Percentiles rank a stretch among this genome's conserved stretches.
Evolutionary conservation across 2,888 invertebrate species (phyloP).

Genomic region (Eupithecia centaureata): DNA sequence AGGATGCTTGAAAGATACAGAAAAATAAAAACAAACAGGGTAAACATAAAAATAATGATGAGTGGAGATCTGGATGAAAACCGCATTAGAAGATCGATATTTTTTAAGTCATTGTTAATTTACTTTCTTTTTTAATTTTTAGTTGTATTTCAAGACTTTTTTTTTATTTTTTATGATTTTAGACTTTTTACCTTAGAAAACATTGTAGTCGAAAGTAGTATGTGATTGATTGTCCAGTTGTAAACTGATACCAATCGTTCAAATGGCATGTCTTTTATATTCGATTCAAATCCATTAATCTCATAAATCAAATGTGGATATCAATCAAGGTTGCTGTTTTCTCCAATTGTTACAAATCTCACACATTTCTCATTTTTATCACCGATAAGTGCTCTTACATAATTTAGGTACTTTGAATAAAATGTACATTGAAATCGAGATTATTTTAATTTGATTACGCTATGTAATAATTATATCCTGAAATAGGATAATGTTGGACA

Average conservation of each 20-base stretch:
- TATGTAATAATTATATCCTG: too few relatives aligned
- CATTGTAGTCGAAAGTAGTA: slow-evolving; percentile 40
- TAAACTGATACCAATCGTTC: slow-evolving; percentile 46
- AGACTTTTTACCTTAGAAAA: slow-evolving; percentile 43
- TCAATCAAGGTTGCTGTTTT: slow-evolving; percentile 46
- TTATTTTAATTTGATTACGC: too few relatives aligned
- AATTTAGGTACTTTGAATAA: background rate
- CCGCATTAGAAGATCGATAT: too few relatives aligned
- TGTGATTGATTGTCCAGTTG: slow-evolving; percentile 30
- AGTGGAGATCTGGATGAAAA: too few relatives aligned
- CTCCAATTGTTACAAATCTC: slow-evolving; percentile 29
- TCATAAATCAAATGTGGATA: slow-evolving; percentile 23
- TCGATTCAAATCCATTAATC: slow-evolving; percentile 32
- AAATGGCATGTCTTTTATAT: slow-evolving; percentile 48
- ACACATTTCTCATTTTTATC: background rate
- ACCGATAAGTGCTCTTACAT: background rate
- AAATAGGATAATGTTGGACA: too few relatives aligned
- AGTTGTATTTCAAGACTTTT: background rate
- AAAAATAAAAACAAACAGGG: too few relatives aligned
- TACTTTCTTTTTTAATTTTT: too few relatives aligned
- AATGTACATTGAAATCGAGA: background rate
- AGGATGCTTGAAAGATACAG: background rate
- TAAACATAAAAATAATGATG: too few relatives aligned
- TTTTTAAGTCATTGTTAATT: too few relatives aligned
- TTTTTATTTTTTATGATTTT: background rate